These are phyloP conservation scores for Leptinotarsa undecemlineata DNA, from an alignment of 1,140 invertebrate genomes.

Conservation along the genomic window DNA sequence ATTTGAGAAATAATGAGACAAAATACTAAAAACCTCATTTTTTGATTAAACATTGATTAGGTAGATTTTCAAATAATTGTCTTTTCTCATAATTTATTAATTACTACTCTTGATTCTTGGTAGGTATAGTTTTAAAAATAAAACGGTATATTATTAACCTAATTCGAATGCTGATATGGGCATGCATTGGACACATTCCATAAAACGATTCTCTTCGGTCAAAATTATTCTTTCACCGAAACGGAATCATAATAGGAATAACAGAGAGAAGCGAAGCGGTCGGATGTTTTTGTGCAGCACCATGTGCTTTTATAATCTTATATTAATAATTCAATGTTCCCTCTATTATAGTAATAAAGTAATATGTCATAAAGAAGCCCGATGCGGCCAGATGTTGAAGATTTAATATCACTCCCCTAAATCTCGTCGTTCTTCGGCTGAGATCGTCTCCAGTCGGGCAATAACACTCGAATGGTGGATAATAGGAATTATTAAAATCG, in stretches of 20 bases:
- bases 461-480: slow-evolving; percentile 38
- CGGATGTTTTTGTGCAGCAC: slow-evolving; percentile 45
- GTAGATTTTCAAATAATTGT: too few relatives aligned
- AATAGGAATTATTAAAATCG: slow-evolving; percentile 41
- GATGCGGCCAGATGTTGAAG: slow-evolving; percentile 51
- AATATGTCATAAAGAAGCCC: slow-evolving; percentile 55
- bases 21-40: too few relatives aligned
- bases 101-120: too few relatives aligned
- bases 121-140: too few relatives aligned
- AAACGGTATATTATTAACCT: too few relatives aligned
- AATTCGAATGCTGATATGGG: neutral
- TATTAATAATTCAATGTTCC: slow-evolving; percentile 57
- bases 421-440: slow-evolving; percentile 25
- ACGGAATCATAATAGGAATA: slow-evolving; percentile 45
- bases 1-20: too few relatives aligned
- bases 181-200: slow-evolving; percentile 16
- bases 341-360: slow-evolving; percentile 57
- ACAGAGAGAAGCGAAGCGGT: slow-evolving; percentile 25
- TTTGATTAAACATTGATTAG: too few relatives aligned
- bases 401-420: slow-evolving; percentile 51
- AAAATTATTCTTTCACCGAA: slow-evolving; percentile 28
- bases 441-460: slow-evolving; percentile 20
- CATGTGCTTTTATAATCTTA: slow-evolving; percentile 54
- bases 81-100: too few relatives aligned
- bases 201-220: slow-evolving; percentile 34